Base-by-base conservation (phyloP, 2,113 vertebrate genomes). In the Acanthisitta chloris region DNA sequence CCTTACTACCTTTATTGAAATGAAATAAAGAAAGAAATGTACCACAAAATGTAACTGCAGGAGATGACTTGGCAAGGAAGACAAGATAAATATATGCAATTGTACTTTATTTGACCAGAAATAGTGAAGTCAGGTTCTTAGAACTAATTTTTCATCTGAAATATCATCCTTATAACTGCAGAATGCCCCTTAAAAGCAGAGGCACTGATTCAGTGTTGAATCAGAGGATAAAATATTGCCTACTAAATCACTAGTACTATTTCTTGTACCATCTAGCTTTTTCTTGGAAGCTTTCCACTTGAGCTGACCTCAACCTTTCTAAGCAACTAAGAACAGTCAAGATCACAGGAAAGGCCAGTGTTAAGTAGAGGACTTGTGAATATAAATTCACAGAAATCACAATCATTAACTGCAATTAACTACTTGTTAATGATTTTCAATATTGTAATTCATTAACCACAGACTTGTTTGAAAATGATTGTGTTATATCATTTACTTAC, bases 111-210 rank as follows among this genome's bases (percentile, higher is more conserved):
- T 92, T 82, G 38, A 62, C 26, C 61, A 84, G 64, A 96, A 71
- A 74, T 38, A 74, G 31, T 62, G 55, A 95, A 81, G 64, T 71
- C 36, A 74, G 83, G 52, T 54, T 76, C 72, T 94, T 81, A 59
- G 52, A 79, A 88, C 55, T 88, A 81, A 81, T 93, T 92, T 92
- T 92, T 95, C 76, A 81, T 92, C 34, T 81, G 83, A 92, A 97
- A 95, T 89, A 94, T 77, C 55, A 92, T 81, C 61, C 49, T 91
- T 91, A 74, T 38, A 87, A 85, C 48, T 84, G 14, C 73, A 84
- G 46, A 80, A 46, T 76, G 48, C 18, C 55, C 40, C 70, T 88
- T 92, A 91, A 87, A 91, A 91, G 65, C 61, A 89, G 52, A 95
- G 33, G 17, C 73, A 89, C 78, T 88, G 71, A 79, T 87, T 95